Evolutionary conservation across 2,888 invertebrate genomes (phyloP).

Genomic region (Eristalis intricaria): DNA sequence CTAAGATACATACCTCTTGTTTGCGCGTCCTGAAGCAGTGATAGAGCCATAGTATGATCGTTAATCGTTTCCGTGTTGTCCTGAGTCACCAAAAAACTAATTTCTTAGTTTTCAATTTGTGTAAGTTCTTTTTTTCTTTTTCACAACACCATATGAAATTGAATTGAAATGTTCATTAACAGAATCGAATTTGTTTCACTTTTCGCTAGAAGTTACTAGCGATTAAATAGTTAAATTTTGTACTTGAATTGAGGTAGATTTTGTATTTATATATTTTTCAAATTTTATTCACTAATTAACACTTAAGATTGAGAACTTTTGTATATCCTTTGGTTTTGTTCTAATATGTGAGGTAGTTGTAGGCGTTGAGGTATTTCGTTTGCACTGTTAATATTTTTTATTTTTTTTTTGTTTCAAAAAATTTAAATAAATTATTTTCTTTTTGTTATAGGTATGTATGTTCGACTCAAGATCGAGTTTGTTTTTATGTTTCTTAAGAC

Average conservation of each 20-base stretch:
- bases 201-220: not conserved
- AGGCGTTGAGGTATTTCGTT: constrained; percentile 63
- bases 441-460: constrained; percentile 32
- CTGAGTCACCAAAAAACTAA: not conserved
- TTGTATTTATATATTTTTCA: constrained; percentile 15
- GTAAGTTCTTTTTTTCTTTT: not conserved
- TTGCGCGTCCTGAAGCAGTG: constrained; percentile 81
- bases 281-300: constrained; percentile 54
- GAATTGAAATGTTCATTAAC: not conserved
- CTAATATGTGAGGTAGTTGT: constrained; percentile 55
- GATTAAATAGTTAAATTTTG: constrained; percentile 38
- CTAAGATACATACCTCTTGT: constrained; percentile 78
- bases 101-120: not conserved
- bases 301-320: constrained; percentile 36
- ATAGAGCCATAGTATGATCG: constrained; percentile 78
- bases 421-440: constrained; percentile 22
- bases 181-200: constrained; percentile 14
- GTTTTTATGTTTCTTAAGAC: constrained; percentile 55
- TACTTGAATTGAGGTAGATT: constrained; percentile 66
- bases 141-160: constrained; percentile 47
- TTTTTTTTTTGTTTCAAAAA: not conserved
- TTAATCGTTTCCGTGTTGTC: not conserved
- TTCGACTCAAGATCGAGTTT: constrained; percentile 22
- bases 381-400: constrained; percentile 33
- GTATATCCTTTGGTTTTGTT: constrained; percentile 36